Percentiles rank a stretch among this genome's conserved stretches.
These are phyloP conservation scores for Neosilurus hyrtlii DNA, from an alignment of 2,797 vertebrate genomes.

Conservation along the genomic window DNA sequence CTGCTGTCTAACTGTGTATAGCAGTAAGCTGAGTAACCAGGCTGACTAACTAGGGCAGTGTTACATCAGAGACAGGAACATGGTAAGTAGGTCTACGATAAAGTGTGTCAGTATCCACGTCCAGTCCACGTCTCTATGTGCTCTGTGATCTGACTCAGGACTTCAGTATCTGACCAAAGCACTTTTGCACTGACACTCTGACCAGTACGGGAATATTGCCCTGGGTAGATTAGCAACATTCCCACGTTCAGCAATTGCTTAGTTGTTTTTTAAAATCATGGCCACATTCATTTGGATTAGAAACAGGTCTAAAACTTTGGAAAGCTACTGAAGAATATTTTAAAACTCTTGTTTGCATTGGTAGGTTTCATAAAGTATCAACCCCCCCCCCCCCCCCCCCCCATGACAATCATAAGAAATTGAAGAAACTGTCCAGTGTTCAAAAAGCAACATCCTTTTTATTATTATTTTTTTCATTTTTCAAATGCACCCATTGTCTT, in stretches of 20 bases:
- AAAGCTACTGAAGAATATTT: background rate
- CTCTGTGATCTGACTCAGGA: conserved; percentile 6
- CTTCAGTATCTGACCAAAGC: background rate
- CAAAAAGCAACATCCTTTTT: conserved; percentile 68
- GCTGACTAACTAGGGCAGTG: conserved; percentile 66
- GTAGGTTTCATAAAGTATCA: background rate
- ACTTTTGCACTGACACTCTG: background rate
- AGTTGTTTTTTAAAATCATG: background rate
- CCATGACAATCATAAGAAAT: background rate
- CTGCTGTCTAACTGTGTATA: conserved; percentile 9
- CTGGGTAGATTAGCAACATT: conserved; percentile 12
- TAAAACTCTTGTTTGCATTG: background rate
- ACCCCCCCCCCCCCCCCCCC: too few species aligned
- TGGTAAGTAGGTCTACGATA: conserved; percentile 44
- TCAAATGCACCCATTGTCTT: conserved; percentile 70
- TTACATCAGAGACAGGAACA: conserved; percentile 65
- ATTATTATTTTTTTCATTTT: conserved; percentile 61
- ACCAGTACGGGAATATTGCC: background rate
- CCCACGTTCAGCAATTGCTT: background rate
- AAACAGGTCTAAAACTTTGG: background rate
- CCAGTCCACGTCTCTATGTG: conserved; percentile 46
- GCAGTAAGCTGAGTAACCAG: conserved; percentile 59
- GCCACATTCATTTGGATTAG: conserved; percentile 7
- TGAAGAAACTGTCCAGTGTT: background rate
- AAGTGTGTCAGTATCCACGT: conserved; percentile 68